These are phyloP conservation scores for Trialeurodes vaporariorum DNA, from an alignment of 1,140 invertebrate genomes.

Conservation along the genomic window DNA sequence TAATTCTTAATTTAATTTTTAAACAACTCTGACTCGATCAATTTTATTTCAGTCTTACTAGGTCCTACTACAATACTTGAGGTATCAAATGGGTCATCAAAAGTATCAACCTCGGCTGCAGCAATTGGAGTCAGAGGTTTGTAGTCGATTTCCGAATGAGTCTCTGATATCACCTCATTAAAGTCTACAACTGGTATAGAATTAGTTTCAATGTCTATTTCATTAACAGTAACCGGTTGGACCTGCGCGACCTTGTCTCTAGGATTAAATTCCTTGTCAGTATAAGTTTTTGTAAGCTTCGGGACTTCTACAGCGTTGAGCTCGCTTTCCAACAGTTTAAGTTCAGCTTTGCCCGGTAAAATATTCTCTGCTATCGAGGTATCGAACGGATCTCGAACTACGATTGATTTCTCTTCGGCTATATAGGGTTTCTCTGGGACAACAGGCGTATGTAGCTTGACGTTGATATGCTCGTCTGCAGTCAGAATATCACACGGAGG, in stretches of 20 bases:
- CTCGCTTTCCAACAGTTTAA: conserved; percentile 60
- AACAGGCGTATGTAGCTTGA: conserved; percentile 26
- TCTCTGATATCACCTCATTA: neutral
- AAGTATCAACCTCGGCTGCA: conserved; percentile 33
- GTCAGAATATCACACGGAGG: conserved; percentile 21
- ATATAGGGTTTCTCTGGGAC: conserved; percentile 21
- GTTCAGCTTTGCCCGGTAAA: conserved; percentile 56
- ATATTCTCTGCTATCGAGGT: conserved; percentile 63
- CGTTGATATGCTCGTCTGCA: conserved; percentile 22
- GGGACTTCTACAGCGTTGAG: conserved; percentile 28
- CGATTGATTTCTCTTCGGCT: conserved; percentile 26
- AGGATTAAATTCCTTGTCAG: conserved; percentile 23
- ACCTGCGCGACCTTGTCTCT: conserved; percentile 14
- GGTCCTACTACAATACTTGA: conserved; percentile 57
- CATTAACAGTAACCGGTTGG: neutral
- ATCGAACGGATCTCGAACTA: conserved; percentile 58
- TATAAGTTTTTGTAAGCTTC: conserved; percentile 15
- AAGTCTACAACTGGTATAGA: neutral
- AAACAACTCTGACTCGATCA: conserved; percentile 54
- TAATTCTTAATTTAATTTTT: conserved; percentile 12
- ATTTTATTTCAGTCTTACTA: conserved; percentile 57
- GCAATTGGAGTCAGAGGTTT: conserved; percentile 28
- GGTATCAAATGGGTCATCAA: conserved; percentile 66
- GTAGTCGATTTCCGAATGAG: neutral
- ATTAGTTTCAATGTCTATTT: neutral